Percentiles rank a stretch among this genome's conserved stretches.
Evolutionary conservation across 2,888 invertebrate genomes (phyloP).

Genomic region (Mamestra brassicae): DNA sequence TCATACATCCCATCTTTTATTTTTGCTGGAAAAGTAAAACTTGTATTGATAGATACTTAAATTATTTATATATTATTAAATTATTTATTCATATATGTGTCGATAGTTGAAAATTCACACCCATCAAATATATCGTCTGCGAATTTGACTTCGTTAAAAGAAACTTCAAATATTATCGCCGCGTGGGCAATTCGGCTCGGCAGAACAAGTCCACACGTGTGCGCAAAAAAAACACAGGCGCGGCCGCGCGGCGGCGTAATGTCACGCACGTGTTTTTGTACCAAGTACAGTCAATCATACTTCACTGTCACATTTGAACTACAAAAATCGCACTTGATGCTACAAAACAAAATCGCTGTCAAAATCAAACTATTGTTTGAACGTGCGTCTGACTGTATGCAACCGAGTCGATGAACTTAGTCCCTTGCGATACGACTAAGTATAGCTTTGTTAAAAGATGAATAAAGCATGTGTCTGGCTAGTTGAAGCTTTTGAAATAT

Average conservation of each 20-base stretch:
- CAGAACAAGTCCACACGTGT: constrained; percentile 66
- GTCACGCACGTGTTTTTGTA: constrained; percentile 24
- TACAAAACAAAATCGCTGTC: constrained; percentile 10
- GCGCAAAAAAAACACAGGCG: constrained; percentile 52
- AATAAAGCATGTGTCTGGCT: constrained; percentile 10
- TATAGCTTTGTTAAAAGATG: constrained; percentile 46
- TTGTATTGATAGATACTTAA: neutral
- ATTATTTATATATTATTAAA: neutral
- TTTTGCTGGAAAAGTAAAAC: no score
- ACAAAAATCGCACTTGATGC: constrained; percentile 6
- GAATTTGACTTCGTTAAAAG: constrained; percentile 12
- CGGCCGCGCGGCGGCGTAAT: constrained; percentile 42
- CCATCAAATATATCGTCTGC: no score
- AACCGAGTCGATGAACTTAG: constrained; percentile 60
- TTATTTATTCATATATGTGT: neutral
- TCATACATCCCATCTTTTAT: neutral
- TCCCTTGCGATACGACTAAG: constrained; percentile 34
- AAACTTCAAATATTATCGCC: constrained; percentile 48
- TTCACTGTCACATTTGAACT: neutral
- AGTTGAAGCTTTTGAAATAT: constrained; percentile 23
- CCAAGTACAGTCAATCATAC: neutral
- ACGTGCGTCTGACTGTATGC: constrained; percentile 29
- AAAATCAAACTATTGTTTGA: neutral
- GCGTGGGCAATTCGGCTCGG: constrained; percentile 58
- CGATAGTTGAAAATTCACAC: neutral